These are phyloP conservation scores for Pluvianellus socialis DNA, from an alignment of 2,113 vertebrate species.

Conservation along the genomic window DNA sequence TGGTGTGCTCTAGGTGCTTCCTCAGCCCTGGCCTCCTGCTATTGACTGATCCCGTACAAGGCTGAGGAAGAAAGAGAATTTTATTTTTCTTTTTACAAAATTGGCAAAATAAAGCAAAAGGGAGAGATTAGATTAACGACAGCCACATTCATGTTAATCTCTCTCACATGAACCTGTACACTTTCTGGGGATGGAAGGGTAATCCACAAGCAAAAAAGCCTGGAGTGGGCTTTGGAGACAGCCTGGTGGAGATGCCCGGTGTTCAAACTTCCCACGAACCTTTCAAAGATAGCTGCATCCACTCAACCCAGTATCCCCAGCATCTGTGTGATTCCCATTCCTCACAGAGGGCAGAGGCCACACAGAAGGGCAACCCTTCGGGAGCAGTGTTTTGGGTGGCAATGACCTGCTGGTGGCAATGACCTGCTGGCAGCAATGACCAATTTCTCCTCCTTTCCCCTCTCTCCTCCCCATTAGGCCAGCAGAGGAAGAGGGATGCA, in stretches of 20 bases:
- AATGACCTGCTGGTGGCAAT: background rate
- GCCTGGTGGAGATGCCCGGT: fast-evolving
- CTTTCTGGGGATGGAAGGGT: fast-evolving
- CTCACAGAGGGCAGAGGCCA: background rate
- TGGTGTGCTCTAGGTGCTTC: fast-evolving
- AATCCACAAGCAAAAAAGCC: background rate
- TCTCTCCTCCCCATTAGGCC: fast-evolving
- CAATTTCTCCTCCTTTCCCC: background rate
- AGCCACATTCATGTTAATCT: background rate
- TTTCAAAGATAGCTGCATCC: background rate
- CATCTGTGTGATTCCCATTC: background rate
- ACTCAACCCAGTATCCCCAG: background rate
- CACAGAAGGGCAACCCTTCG: background rate
- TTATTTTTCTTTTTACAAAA: background rate
- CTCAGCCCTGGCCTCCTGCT: background rate
- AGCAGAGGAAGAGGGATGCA: background rate
- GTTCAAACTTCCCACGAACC: background rate
- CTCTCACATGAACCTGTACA: background rate
- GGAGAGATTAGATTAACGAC: background rate
- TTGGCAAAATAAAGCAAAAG: background rate
- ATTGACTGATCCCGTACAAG: background rate
- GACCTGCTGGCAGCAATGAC: background rate
- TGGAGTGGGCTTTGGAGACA: background rate
- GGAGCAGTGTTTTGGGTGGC: background rate
- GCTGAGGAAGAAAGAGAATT: background rate